Evolutionary conservation across 2,113 vertebrate species (phyloP).

Genomic region (Crotalus tigris): DNA sequence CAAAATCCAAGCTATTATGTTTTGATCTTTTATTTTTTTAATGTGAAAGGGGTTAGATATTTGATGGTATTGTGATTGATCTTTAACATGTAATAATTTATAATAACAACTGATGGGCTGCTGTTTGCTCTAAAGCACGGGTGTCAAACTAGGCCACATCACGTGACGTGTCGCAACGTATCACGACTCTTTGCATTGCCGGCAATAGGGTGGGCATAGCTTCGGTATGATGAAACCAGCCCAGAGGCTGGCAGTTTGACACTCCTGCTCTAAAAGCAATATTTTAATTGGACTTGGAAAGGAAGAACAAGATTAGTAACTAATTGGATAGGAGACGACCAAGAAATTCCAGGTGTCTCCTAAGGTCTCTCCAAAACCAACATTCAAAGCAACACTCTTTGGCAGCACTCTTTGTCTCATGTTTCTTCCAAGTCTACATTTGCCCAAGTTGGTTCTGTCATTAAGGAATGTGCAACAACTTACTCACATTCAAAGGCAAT

Average conservation of each 20-base stretch:
- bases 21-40: background rate
- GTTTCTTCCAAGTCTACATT: background rate
- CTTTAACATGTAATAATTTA: background rate
- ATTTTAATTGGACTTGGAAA: background rate
- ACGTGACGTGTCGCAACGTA: too few species aligned
- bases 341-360: background rate
- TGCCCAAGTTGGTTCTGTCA: background rate
- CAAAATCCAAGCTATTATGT: background rate
- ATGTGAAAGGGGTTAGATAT: background rate
- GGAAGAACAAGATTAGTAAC: background rate
- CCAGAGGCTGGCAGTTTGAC: too few species aligned
- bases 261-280: constrained; percentile 1
- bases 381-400: background rate
- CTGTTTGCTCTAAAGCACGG: background rate
- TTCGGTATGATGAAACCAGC: too few species aligned
- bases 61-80: background rate
- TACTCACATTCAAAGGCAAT: background rate
- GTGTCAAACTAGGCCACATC: too few species aligned
- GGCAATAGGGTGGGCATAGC: too few species aligned
- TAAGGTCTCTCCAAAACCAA: background rate
- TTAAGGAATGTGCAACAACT: background rate
- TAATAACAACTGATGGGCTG: constrained; percentile 29
- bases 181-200: too few species aligned
- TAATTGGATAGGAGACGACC: background rate
- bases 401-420: background rate